Conservation (phyloP, 2,888 invertebrate species). For the Eilema depressum region DNA sequence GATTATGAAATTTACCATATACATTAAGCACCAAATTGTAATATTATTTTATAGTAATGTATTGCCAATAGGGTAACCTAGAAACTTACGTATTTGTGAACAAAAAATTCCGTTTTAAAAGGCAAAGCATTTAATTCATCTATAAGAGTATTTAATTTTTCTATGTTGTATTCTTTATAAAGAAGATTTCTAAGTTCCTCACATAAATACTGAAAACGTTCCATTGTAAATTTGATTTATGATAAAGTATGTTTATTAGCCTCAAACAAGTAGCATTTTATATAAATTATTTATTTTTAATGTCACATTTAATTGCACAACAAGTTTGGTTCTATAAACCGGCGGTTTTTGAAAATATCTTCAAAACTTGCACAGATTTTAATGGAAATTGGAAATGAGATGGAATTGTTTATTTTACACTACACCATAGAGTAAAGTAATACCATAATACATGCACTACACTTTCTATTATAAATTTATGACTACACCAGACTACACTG, state of each 20-base stretch:
- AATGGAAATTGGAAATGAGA: not conserved
- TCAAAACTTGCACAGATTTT: not conserved
- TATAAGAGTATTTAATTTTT: slow-evolving; percentile 83
- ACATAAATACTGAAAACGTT: slow-evolving; percentile 68
- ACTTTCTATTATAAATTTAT: too few species aligned
- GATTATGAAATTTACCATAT: too few species aligned
- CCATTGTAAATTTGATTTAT: slow-evolving; percentile 62
- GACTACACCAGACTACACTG: too few species aligned
- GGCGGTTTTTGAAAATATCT: not conserved
- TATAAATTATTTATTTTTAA: not conserved
- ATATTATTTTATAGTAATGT: too few species aligned
- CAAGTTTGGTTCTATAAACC: not conserved
- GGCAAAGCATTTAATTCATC: slow-evolving; percentile 89
- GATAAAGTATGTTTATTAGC: slow-evolving; percentile 16
- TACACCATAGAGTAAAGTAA: too few species aligned
- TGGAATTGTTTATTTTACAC: not conserved
- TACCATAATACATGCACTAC: too few species aligned
- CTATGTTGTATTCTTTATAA: slow-evolving; percentile 78
- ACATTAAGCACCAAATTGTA: not conserved
- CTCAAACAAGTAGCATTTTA: not conserved
- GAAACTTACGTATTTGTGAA: slow-evolving; percentile 77
- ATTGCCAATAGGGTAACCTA: slow-evolving; percentile 8
- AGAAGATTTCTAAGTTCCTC: slow-evolving; percentile 74
- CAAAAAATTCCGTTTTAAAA: slow-evolving; percentile 81
- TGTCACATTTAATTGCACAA: not conserved